These are phyloP conservation scores for Paradisaea rubra DNA, from an alignment of 2,113 vertebrate genomes.

Conservation along the genomic window DNA sequence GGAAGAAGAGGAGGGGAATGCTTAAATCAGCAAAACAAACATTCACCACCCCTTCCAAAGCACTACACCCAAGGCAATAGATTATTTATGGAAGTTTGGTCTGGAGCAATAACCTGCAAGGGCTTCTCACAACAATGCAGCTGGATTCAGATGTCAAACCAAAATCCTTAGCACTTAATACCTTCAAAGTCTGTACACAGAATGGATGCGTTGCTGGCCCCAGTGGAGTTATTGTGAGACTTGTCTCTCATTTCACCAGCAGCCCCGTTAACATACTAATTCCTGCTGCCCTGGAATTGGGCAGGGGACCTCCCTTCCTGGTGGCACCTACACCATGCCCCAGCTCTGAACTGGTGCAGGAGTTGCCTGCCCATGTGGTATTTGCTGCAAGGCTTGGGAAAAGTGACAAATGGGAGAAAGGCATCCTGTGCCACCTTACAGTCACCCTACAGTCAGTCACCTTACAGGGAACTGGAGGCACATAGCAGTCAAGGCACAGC, in stretches of 20 bases:
- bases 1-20: neutral
- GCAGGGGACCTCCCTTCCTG: neutral
- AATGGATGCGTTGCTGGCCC: neutral
- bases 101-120: slow-evolving; percentile 20
- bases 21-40: slow-evolving; percentile 35
- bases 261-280: neutral
- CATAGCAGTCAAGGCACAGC: neutral
- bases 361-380: neutral
- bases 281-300: neutral
- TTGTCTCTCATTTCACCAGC: slow-evolving; percentile 11
- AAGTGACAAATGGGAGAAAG: neutral
- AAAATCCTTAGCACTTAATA: slow-evolving; percentile 48
- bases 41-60: neutral
- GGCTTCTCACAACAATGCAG: slow-evolving; percentile 37
- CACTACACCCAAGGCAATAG: neutral
- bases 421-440: neutral
- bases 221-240: neutral
- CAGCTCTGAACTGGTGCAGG: neutral
- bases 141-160: slow-evolving; percentile 57
- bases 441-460: neutral
- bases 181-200: slow-evolving; percentile 19
- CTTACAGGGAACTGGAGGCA: neutral
- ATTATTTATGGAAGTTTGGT: slow-evolving; percentile 14
- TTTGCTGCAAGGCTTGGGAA: neutral
- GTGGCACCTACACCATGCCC: neutral